Evolutionary conservation across 2,888 invertebrate genomes (phyloP), one percentile per base, ranked within the genome.

Genomic region (Zaprionus obscuricornis): DNA sequence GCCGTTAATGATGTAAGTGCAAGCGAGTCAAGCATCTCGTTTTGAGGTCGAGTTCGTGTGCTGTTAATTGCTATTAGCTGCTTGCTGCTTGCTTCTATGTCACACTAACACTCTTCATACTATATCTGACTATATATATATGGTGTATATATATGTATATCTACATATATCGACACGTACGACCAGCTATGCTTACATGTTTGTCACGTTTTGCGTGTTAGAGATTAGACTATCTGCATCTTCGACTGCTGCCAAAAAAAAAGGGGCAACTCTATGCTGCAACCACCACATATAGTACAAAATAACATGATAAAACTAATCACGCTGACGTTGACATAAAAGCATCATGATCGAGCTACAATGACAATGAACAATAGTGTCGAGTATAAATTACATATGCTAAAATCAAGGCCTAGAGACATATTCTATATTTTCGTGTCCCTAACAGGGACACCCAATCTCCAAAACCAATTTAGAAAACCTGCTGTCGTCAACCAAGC

Each of bases 1-100:
- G 75, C 69, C 73, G 84, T 83, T 81, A 81, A 81, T 81, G 81
- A 82, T 82, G 81, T 81, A 81, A 79, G 66, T 69, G 65, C 49
- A 69, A 62, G 52, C 59, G 52, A 69, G 74, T 66, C 67, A 63
- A 76, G 83, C 64, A 58, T 37, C 29, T 42, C 46, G 50, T 69
- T 76, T 82, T 82, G 66, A 64, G 78, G 78, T 78, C 78, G 78
- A 78, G 82, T 64, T 68, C 66, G 69, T 66, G 64, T 47, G 59
- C 36, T 65, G 56, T 74, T 84, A 81, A 79, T 83, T 84, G 76
- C 65, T 77, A 69, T 67, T 63, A 77, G 63, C 58, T 59, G 54
- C 14, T n/a, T n/a, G n/a, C n/a, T n/a, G n/a, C n/a, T n/a, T n/a
- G n/a, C n/a, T n/a, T n/a, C n/a, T n/a, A n/a, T 43, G 43, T 22